Evolutionary conservation across 53 echinoderm and acorn worm genomes (phyloP), one percentile per base, ranked within the genome.

Genomic region (Henricia sp.): DNA sequence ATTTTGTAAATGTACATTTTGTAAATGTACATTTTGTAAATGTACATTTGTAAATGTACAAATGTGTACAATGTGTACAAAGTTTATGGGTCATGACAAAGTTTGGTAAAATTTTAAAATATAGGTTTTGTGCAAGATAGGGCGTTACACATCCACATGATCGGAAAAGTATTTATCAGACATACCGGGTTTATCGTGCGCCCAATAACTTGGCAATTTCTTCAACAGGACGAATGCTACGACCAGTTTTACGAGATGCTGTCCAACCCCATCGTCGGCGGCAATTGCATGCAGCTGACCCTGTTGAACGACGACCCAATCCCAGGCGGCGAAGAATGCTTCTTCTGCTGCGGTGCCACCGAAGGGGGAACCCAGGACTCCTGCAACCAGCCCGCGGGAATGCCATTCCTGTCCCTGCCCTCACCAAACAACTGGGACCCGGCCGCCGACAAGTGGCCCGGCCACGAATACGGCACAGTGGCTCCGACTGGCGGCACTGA

Each of bases 341-440:
- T 78, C 68, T 89, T 68, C 30, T 94, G 94, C 86, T 91, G 94
- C 63, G 42, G 50, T 21, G 38, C 56, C 41, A 32, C 14, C 77
- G 78, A 77, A 54, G 66, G 50, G 8, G 21, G 43, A 19, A 68
- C 75, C 68, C 65, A 55, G 38, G 39, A 37, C 33, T 51, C 64
- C 9, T 77, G 78, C 40, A 59, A 66, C 66, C 0, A 29, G 23
- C 26, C 59, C 64, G 64, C 70, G 20, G 44, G 82, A 8, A 46
- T 60, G 20, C 52, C 68, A 13, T 46, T 44, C 50, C 46, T 80
- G 48, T 50, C 82, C 42, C 21, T 83, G 35, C 93, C 89, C n/a
- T 50, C 32, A 6, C 70, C 82, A 68, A 94, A 94, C 84, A 75
- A 77, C 65, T 94, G 94, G 94, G 89, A 94, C 70, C 89, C 91